A percentile compares a stretch with the other conserved stretches of the same genome.
phyloP scores from a whole-genome alignment of 2,888 invertebrate species.

The Leucophenga maculata region DNA sequence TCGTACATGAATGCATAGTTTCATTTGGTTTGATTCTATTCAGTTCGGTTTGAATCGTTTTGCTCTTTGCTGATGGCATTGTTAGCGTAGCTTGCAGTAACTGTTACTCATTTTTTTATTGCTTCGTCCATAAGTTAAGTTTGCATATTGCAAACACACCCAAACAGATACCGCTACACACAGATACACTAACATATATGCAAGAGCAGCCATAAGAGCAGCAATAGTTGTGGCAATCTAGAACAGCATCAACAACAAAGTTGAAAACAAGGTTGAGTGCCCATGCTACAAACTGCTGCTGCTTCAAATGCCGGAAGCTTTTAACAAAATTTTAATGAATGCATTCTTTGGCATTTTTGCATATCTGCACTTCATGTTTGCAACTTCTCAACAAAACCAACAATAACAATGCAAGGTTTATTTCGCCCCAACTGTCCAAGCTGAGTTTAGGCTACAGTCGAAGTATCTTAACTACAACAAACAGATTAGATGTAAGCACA shows the following conservation, averaged over 20 bases:
- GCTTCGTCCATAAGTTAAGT: not conserved
- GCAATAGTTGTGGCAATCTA: not conserved
- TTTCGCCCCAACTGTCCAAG: too few species aligned
- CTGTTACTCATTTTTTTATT: conserved; percentile 4
- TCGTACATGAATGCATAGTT: not conserved
- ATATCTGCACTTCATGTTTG: not conserved
- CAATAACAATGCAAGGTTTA: too few species aligned
- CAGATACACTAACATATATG: not conserved
- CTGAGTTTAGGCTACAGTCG: too few species aligned
- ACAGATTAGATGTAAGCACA: too few species aligned
- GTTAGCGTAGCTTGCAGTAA: conserved; percentile 18
- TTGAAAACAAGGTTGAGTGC: conserved; percentile 4
- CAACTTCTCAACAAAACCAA: too few species aligned
- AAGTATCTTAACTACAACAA: too few species aligned
- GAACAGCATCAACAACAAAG: not conserved
- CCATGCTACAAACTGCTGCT: not conserved
- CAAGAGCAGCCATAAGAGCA: not conserved
- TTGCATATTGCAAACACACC: conserved; percentile 4
- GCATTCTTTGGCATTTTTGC: conserved; percentile 39
- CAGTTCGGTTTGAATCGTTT: not conserved
- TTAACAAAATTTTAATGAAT: conserved; percentile 49
- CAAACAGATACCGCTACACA: not conserved
- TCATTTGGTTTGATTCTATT: not conserved
- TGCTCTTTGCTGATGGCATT: not conserved
- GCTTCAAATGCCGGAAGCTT: conserved; percentile 21